These are phyloP conservation scores for Leucoma salicis DNA, from an alignment of 2,888 invertebrate genomes.

Conservation along the genomic window DNA sequence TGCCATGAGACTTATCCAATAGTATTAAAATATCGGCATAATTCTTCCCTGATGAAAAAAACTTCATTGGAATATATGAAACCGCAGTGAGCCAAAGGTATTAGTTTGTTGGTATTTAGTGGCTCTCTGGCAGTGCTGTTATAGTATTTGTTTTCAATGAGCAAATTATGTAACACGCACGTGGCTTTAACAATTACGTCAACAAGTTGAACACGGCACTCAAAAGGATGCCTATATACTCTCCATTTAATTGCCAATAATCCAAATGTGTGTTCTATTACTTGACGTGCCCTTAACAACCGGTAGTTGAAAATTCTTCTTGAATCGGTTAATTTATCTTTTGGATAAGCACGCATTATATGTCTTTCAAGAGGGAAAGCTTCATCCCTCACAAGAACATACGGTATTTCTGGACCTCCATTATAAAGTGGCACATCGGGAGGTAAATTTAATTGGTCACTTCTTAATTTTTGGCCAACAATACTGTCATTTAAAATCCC, in stretches of 20 bases:
- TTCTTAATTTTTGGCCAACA: too few species aligned
- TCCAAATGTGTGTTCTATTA: slow-evolving; percentile 4
- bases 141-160: slow-evolving; percentile 12
- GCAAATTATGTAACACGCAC: not conserved
- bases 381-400: too few species aligned
- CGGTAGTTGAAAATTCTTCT: too few species aligned
- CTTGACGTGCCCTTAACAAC: not conserved
- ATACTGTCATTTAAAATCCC: too few species aligned
- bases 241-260: not conserved
- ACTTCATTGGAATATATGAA: slow-evolving; percentile 12
- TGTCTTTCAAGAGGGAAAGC: too few species aligned
- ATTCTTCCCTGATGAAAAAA: slow-evolving; percentile 7
- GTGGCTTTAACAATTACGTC: slow-evolving; percentile 2
- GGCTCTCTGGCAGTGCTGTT: slow-evolving; percentile 6
- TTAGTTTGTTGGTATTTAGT: not conserved
- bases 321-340: too few species aligned
- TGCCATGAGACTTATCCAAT: slow-evolving; percentile 3
- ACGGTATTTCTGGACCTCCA: too few species aligned
- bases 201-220: not conserved
- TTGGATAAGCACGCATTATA: too few species aligned
- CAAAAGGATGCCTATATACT: not conserved
- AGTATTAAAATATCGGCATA: slow-evolving; percentile 4
- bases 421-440: too few species aligned
- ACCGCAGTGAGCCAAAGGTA: not conserved
- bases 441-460: too few species aligned